Base-by-base conservation (phyloP, 2,888 invertebrate genomes). In the Nomada ruficornis region DNA sequence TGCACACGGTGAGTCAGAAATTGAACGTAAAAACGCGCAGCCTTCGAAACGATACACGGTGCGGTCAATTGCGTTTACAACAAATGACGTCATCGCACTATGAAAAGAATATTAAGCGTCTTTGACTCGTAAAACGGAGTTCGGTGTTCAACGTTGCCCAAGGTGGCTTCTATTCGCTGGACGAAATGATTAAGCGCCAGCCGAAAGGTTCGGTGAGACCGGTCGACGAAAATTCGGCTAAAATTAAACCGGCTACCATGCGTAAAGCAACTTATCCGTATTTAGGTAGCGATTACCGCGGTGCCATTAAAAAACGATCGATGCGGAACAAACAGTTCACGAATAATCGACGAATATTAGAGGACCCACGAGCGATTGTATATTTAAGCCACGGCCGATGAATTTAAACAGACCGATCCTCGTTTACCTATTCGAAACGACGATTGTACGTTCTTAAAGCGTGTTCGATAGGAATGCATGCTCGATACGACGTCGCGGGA, bases 71-170 rank as follows among this genome's bases (percentile, higher is more conserved):
- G 73, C 67, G 36, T 64, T 64, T 84, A 73, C 72, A 73, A 73
- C 52, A 78, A 84, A 69, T 86, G 85, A 86, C 80, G 68, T 85
- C 81, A 86, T 74, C 72, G 67, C 23, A 47, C 79, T 57, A 81
- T 82, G 80, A 67, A 55, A 80, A 60, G 81, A 84, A 87, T 60
- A 79, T 57, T 57, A 80, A 85, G 62, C 78, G 36, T 54, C 42
- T 70, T 71, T 64, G 67, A 29, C 77, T 82, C 62, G 50, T 59
- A 44, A 55, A 13, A 54, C 55, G 36, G 18, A 23, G 9, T 71
- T 71, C 54, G 55, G 11, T 36, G 57, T 73, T 71, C 68, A 68
- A 26, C 54, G 26, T 29, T 50, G 26, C 55, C 64, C 65, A 64
- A 59, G 64, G 54, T 68, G 44, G 55, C 72, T 79, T 70, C 83